These are phyloP conservation scores for Perodicticus potto DNA, from an alignment of 2,797 vertebrate species.

Conservation along the genomic window DNA sequence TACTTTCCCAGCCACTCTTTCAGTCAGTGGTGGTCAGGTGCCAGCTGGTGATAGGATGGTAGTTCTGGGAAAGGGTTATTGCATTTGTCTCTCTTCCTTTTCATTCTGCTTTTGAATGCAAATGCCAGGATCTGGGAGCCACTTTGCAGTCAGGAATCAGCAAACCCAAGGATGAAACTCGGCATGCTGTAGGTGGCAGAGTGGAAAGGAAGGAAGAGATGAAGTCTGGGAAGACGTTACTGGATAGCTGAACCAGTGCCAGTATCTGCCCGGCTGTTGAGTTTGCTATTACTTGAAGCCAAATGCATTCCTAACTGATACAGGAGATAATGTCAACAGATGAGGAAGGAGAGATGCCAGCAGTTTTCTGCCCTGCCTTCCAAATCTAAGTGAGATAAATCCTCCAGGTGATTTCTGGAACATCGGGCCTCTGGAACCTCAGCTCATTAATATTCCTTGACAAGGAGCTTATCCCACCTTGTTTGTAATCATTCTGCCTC, in stretches of 20 bases:
- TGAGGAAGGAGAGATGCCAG: background rate
- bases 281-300: background rate
- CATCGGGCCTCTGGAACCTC: background rate
- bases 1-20: background rate
- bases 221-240: background rate
- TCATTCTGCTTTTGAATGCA: constrained; percentile 29
- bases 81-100: background rate
- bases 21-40: background rate
- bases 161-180: background rate
- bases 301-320: background rate
- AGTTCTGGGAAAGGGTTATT: background rate
- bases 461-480: background rate
- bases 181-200: background rate
- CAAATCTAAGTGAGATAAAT: constrained; percentile 7
- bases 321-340: background rate
- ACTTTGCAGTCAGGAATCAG: background rate
- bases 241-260: background rate
- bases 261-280: background rate
- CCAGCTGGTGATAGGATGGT: background rate
- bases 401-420: background rate
- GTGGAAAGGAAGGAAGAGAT: background rate
- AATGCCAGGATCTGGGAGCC: background rate
- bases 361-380: background rate
- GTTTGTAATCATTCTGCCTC: background rate
- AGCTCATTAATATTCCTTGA: constrained; percentile 33